Evolutionary conservation across 2,888 invertebrate species (phyloP).

Genomic region (Theodoxus fluviatilis): DNA sequence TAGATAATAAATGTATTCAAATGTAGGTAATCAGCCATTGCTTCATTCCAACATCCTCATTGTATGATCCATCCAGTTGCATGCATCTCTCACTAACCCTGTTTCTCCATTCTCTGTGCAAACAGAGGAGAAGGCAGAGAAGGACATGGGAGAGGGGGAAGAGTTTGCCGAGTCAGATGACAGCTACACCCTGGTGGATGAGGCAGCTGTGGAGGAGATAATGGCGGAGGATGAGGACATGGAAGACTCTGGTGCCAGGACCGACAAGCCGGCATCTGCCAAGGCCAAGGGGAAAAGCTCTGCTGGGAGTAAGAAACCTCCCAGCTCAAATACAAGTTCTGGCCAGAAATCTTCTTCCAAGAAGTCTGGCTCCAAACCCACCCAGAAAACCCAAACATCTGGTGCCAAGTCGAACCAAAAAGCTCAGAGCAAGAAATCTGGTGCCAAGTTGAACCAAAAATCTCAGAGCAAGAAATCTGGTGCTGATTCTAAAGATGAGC

Average conservation of each 20-base stretch:
- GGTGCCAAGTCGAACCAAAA: no score
- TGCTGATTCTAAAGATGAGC: constrained; percentile 3
- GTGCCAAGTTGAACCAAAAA: no score
- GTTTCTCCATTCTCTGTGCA: no score
- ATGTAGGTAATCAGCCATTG: not conserved
- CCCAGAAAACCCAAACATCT: not conserved
- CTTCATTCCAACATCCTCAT: not conserved
- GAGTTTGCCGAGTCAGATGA: constrained; percentile 20
- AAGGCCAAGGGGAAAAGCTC: not conserved
- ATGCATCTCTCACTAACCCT: no score
- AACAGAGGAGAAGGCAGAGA: constrained; percentile 5
- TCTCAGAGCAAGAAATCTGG: no score
- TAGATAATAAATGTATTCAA: not conserved
- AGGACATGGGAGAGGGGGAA: not conserved
- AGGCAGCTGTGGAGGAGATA: constrained; percentile 27
- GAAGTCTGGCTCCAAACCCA: no score
- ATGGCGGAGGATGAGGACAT: constrained; percentile 24
- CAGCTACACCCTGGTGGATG: constrained; percentile 23
- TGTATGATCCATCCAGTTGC: no score
- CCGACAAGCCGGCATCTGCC: not conserved
- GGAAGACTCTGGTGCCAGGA: not conserved
- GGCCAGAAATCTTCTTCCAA: no score
- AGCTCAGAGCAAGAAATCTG: no score
- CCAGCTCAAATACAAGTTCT: no score
- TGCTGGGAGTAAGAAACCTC: not conserved